phyloP scores from a whole-genome alignment of 2,797 vertebrate genomes.

The Austrolebias charrua region DNA sequence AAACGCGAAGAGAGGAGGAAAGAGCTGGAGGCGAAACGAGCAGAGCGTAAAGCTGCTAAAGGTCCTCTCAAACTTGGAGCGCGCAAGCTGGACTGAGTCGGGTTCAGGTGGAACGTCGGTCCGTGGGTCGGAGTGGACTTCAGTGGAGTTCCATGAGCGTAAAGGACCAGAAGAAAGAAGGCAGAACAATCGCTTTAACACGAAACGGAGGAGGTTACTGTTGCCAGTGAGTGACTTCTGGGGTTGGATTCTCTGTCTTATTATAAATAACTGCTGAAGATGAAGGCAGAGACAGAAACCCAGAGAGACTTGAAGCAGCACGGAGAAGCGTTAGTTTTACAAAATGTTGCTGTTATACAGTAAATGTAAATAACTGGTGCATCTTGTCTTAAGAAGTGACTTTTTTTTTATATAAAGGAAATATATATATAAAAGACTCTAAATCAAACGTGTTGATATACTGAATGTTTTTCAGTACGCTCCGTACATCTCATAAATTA shows the following conservation, averaged over 20 bases:
- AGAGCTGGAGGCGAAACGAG: slow-evolving; percentile 88
- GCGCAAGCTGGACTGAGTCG: slow-evolving; percentile 86
- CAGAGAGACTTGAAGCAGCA: slow-evolving; percentile 8
- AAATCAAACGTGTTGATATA: slow-evolving; percentile 32
- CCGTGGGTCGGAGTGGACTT: slow-evolving; percentile 3
- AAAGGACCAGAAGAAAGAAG: slow-evolving; percentile 31
- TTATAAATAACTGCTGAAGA: slow-evolving; percentile 5
- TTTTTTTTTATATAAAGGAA: slow-evolving; percentile 21
- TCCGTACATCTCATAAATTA: background rate
- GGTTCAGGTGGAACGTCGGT: slow-evolving; percentile 8
- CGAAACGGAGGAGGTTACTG: background rate
- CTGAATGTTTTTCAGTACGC: slow-evolving; percentile 46
- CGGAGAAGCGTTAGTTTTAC: slow-evolving; percentile 6
- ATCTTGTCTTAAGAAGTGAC: slow-evolving; percentile 52
- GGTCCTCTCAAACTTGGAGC: slow-evolving; percentile 90
- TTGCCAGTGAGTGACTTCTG: background rate
- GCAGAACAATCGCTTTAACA: slow-evolving; percentile 4
- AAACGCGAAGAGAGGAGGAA: slow-evolving; percentile 88
- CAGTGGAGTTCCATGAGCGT: slow-evolving; percentile 58
- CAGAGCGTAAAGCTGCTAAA: slow-evolving; percentile 87
- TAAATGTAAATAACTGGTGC: slow-evolving; percentile 70
- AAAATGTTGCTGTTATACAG: slow-evolving; percentile 57
- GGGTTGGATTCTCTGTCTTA: slow-evolving; percentile 13
- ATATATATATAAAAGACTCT: slow-evolving; percentile 32
- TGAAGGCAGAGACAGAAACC: background rate